phyloP scores from a whole-genome alignment of 2,797 vertebrate species.

The Neosilurus hyrtlii region DNA sequence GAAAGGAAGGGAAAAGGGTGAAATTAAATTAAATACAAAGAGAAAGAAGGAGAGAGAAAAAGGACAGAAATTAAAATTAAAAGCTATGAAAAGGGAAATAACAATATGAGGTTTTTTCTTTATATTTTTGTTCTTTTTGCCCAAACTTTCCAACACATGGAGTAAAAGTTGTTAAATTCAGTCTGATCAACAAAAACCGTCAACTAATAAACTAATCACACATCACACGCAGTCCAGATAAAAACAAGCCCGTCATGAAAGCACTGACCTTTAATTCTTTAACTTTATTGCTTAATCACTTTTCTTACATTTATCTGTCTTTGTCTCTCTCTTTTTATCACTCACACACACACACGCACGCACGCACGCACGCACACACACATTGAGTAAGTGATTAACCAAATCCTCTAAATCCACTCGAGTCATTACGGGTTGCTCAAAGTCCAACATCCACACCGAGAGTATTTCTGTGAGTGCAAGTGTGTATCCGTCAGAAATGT shows the following conservation, averaged over 20 bases:
- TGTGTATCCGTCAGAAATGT: neutral
- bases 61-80: too few relatives aligned
- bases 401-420: constrained; percentile 52
- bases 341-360: neutral
- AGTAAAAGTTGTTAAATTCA: neutral
- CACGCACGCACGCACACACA: constrained; percentile 14
- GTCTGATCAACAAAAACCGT: neutral
- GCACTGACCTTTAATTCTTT: neutral
- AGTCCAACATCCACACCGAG: constrained; percentile 38
- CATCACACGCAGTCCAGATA: neutral
- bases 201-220: neutral
- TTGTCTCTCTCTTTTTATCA: neutral
- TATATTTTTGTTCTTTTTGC: too few relatives aligned
- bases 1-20: too few relatives aligned
- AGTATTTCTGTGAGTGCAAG: neutral
- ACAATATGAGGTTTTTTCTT: too few relatives aligned
- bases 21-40: too few relatives aligned
- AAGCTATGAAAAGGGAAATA: too few relatives aligned
- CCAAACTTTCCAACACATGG: too few relatives aligned
- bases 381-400: constrained; percentile 58
- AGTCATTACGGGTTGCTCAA: constrained; percentile 52
- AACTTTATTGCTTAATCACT: neutral
- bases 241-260: neutral
- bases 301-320: neutral
- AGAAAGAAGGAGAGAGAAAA: too few relatives aligned